These are phyloP conservation scores for Colistium nudipinnis DNA, from an alignment of 2,113 vertebrate species.

Conservation along the genomic window DNA sequence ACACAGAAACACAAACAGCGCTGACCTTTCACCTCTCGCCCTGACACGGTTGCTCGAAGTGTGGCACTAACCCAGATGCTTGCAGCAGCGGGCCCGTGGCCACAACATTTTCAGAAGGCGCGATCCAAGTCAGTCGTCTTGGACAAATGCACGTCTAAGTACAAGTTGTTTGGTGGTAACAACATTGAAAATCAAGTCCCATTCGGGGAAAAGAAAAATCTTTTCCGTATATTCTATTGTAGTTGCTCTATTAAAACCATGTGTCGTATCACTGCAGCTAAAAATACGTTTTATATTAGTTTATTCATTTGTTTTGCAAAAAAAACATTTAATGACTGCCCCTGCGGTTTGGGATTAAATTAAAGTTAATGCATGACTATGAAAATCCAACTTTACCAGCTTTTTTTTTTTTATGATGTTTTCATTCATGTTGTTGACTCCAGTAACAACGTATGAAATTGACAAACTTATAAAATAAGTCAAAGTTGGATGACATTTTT, in stretches of 20 bases:
- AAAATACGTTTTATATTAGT: constrained; percentile 12
- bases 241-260: constrained; percentile 39
- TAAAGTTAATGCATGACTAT: not conserved
- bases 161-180: not conserved
- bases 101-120: not conserved
- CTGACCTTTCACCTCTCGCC: constrained; percentile 68
- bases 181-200: not conserved
- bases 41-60: constrained; percentile 41
- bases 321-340: not conserved
- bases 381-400: no score
- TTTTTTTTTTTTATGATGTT: no score
- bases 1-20: constrained; percentile 80
- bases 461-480: not conserved
- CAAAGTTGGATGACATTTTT: no score
- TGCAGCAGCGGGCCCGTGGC: not conserved
- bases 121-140: not conserved
- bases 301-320: constrained; percentile 3
- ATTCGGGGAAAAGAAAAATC: not conserved
- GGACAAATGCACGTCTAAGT: no score
- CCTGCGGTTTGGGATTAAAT: not conserved
- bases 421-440: no score
- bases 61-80: constrained; percentile 30
- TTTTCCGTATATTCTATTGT: constrained; percentile 12
- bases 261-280: not conserved
- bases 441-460: no score